Percentiles rank a stretch among this genome's conserved stretches.
phyloP scores from a whole-genome alignment of 2,888 invertebrate species.

The Amaurobius ferox region DNA sequence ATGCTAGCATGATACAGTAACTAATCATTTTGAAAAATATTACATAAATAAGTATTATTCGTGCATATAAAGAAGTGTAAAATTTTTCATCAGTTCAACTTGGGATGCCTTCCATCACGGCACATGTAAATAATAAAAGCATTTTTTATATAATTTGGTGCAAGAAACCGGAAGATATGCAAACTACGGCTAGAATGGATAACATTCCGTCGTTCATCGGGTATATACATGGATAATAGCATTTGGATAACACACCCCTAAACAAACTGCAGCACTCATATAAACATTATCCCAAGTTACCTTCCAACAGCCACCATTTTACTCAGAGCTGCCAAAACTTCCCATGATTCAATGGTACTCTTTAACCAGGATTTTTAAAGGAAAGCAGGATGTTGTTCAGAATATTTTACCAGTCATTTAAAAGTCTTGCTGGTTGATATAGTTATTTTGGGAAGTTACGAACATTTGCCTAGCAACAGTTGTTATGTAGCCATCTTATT shows the following conservation, averaged over 20 bases:
- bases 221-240: slow-evolving; percentile 33
- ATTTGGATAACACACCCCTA: slow-evolving; percentile 8
- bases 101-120: slow-evolving; percentile 52
- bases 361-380: slow-evolving; percentile 35
- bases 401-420: no score
- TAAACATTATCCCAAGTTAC: slow-evolving; percentile 45
- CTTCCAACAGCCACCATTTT: slow-evolving; percentile 59
- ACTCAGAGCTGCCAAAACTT: slow-evolving; percentile 68
- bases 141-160: slow-evolving; percentile 40
- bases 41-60: slow-evolving; percentile 21
- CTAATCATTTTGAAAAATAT: slow-evolving; percentile 28
- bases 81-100: slow-evolving; percentile 46
- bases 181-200: slow-evolving; percentile 21
- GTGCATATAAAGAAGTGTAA: slow-evolving; percentile 34
- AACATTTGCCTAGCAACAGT: no score
- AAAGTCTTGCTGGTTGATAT: no score
- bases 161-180: slow-evolving; percentile 32
- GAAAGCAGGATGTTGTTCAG: no score
- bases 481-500: no score
- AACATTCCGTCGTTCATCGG: slow-evolving; percentile 10
- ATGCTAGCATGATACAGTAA: slow-evolving; percentile 29
- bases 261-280: slow-evolving; percentile 25
- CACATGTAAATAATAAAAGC: slow-evolving; percentile 60
- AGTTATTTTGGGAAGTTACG: no score
- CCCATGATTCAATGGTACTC: slow-evolving; percentile 65